Evolutionary conservation across 2,888 invertebrate species (phyloP), one percentile per base, ranked within the genome.

Genomic region (Flabesymbios commensalis): DNA sequence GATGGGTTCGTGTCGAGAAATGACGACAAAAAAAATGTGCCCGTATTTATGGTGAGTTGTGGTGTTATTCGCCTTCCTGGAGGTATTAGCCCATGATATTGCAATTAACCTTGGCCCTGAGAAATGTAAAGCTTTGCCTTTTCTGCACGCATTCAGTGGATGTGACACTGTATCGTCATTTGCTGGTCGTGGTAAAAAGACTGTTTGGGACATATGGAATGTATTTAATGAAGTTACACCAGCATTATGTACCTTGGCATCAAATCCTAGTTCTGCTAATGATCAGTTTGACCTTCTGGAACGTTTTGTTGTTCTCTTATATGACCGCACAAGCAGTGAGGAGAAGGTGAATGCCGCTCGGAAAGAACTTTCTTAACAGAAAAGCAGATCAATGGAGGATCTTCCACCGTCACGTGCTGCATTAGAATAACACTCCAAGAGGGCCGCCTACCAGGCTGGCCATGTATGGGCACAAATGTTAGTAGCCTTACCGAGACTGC

Each of bases 361-460:
- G 41, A 45, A 49, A 36, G 47, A 65, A 5, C 43, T 70, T 47
- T 72, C 67, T 48, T 43, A 61, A 22, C 41, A 52, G 45, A 58
- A 57, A 51, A 49, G 48, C 3, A 32, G 56, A 28, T 4, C 36
- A 42, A 41, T 65, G 43, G 59, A 69, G 14, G 43, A 52, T 1
- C 58, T 72, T 19, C 68, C 66, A 31, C 71, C 68, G 29, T 67
- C 68, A 28, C 29, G 32, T 42, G 63, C 49, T 36, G 68, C 71
- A 33, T 62, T 72, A 10, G 4, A 33, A 3, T 60, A 68, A 53
- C 72, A 72, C 53, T 31, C 24, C 10, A 10, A 24, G 43, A 42
- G 69, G 39, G 59, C 68, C 24, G 53, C 45, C 2, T 69, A 62
- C 51, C 69, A 71, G 42, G 61, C 43, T 19, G 63, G 63, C n/a